Percentiles rank a stretch among this genome's conserved stretches.
These are phyloP conservation scores for Polymixis flavicincta DNA, from an alignment of 2,888 invertebrate species.

Conservation along the genomic window DNA sequence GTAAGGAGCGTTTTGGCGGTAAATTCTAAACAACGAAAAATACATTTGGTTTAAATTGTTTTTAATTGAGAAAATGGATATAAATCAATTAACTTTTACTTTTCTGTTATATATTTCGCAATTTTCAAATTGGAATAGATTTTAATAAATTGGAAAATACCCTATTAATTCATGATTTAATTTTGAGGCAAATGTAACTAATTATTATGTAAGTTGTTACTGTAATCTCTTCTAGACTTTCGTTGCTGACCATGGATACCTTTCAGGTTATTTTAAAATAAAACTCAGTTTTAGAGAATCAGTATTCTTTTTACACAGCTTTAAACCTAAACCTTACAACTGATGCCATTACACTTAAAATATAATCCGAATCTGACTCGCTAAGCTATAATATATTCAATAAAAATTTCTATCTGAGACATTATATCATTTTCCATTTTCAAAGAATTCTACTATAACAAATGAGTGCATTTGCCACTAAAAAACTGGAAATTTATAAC, in stretches of 20 bases:
- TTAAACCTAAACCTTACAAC: constrained; percentile 84
- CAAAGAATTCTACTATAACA: constrained; percentile 82
- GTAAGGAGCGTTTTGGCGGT: too few relatives aligned
- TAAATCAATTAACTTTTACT: too few relatives aligned
- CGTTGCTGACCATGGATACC: background rate
- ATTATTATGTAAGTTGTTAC: too few relatives aligned
- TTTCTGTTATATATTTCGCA: too few relatives aligned
- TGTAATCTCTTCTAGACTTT: too few relatives aligned
- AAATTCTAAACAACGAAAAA: too few relatives aligned
- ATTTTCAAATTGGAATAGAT: too few relatives aligned
- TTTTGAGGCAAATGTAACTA: too few relatives aligned
- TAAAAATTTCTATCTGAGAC: constrained; percentile 85
- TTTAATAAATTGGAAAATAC: too few relatives aligned
- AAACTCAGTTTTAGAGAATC: constrained; percentile 82
- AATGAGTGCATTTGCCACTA: constrained; percentile 78
- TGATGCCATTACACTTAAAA: constrained; percentile 85
- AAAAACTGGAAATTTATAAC: constrained; percentile 81
- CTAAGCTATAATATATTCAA: constrained; percentile 82
- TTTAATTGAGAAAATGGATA: too few relatives aligned
- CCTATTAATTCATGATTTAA: too few relatives aligned
- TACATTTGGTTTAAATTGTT: too few relatives aligned
- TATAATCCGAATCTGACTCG: constrained; percentile 89
- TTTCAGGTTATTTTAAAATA: constrained; percentile 62
- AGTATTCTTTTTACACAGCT: constrained; percentile 88
- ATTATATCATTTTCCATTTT: constrained; percentile 79